phyloP scores from a whole-genome alignment of 2,888 invertebrate genomes.

The Neoascia interrupta region DNA sequence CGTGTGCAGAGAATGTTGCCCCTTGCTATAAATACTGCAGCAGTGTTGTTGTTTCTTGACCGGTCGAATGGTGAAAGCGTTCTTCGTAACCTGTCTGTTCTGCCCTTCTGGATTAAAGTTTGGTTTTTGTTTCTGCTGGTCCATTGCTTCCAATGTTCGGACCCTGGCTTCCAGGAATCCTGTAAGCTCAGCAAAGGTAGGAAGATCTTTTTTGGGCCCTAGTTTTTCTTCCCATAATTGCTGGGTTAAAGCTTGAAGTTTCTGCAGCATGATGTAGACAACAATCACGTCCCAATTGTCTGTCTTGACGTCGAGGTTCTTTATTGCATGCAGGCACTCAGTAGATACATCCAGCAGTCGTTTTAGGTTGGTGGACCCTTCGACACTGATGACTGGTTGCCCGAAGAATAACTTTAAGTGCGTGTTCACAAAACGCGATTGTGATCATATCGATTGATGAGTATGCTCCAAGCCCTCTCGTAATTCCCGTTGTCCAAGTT shows the following conservation, averaged over 20 bases:
- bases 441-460: not conserved
- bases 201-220: not conserved
- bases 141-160: not conserved
- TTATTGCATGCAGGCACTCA: not conserved
- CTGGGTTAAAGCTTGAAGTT: not conserved
- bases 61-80: not conserved
- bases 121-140: not conserved
- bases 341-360: not conserved
- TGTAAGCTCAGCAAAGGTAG: not conserved
- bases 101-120: not conserved
- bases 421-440: conserved; percentile 2
- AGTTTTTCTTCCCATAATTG: not conserved
- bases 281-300: not conserved
- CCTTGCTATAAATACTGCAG: conserved; percentile 6
- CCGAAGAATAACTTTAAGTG: conserved; percentile 9
- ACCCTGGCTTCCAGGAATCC: conserved; percentile 2
- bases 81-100: not conserved
- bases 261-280: not conserved
- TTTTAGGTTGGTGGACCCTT: not conserved
- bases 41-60: not conserved
- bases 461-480: not conserved
- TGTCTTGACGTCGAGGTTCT: not conserved
- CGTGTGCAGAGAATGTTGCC: not conserved
- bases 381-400: not conserved
- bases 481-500: not conserved